Percentiles rank a stretch among this genome's conserved stretches.
Conservation (phyloP, 2,113 vertebrate genomes). For the Haplochromis vanheusdeni region DNA sequence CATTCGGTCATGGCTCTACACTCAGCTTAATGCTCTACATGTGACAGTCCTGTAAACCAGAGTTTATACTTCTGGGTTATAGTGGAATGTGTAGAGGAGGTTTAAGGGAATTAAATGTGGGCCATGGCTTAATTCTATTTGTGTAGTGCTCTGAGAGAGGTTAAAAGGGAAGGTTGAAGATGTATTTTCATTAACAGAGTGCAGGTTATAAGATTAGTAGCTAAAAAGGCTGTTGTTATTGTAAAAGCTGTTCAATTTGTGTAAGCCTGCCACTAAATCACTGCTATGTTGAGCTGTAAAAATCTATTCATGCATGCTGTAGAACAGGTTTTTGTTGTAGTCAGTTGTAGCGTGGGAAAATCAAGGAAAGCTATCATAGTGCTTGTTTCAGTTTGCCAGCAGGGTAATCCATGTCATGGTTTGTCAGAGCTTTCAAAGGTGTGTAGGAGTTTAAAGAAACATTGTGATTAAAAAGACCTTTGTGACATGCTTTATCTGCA, state of each 20-base stretch:
- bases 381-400: neutral
- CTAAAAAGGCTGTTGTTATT: neutral
- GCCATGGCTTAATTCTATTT: conserved; percentile 55
- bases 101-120: neutral
- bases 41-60: conserved; percentile 5
- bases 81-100: neutral
- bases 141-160: neutral
- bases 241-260: neutral
- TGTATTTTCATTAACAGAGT: neutral
- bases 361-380: neutral
- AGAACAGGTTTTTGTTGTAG: conserved; percentile 3
- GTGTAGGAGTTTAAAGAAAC: neutral
- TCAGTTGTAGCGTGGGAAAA: neutral
- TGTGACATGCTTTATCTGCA: neutral
- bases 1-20: conserved; percentile 10
- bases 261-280: neutral
- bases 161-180: neutral
- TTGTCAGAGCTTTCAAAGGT: neutral
- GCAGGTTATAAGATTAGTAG: neutral
- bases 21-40: conserved; percentile 20
- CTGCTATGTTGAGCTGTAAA: neutral
- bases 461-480: neutral
- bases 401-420: neutral
- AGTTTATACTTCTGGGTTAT: neutral
- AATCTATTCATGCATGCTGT: neutral